A percentile compares a stretch with the other conserved stretches of the same genome.
Conservation (phyloP, 2,888 invertebrate species). For the Ommatoiulus sabulosus region DNA sequence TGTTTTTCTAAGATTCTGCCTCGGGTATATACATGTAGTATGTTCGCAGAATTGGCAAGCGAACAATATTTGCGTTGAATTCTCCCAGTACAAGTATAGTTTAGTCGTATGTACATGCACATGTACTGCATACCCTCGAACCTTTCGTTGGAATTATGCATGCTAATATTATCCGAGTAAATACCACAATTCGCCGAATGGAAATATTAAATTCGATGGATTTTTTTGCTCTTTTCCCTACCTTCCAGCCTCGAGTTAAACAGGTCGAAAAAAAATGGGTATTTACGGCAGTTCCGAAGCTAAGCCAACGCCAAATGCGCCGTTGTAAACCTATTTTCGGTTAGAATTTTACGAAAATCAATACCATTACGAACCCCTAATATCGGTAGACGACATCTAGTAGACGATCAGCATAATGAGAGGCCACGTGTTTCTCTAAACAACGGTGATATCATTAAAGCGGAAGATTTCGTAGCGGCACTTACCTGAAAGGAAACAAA, state of each 20-base stretch:
- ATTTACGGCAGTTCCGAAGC: background rate
- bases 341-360: constrained; percentile 2
- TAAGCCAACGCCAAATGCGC: constrained; percentile 1
- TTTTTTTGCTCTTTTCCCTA: constrained; percentile 13
- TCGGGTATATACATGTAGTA: too few relatives aligned
- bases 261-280: background rate
- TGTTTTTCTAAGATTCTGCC: background rate
- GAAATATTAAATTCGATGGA: background rate
- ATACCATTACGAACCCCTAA: constrained; percentile 40
- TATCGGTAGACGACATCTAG: constrained; percentile 29
- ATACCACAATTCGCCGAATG: background rate
- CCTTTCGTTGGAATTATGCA: background rate
- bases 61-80: background rate
- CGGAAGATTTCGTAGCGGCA: background rate
- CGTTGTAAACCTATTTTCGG: constrained; percentile 20
- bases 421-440: constrained; percentile 19
- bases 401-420: constrained; percentile 40
- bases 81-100: background rate
- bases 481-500: background rate
- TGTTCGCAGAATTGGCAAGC: background rate
- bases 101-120: background rate
- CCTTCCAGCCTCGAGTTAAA: background rate
- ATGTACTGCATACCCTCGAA: background rate
- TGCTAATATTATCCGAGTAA: background rate
- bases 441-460: constrained; percentile 39